phyloP scores from a whole-genome alignment of 2,113 vertebrate genomes.

The Cnemophilus loriae region DNA sequence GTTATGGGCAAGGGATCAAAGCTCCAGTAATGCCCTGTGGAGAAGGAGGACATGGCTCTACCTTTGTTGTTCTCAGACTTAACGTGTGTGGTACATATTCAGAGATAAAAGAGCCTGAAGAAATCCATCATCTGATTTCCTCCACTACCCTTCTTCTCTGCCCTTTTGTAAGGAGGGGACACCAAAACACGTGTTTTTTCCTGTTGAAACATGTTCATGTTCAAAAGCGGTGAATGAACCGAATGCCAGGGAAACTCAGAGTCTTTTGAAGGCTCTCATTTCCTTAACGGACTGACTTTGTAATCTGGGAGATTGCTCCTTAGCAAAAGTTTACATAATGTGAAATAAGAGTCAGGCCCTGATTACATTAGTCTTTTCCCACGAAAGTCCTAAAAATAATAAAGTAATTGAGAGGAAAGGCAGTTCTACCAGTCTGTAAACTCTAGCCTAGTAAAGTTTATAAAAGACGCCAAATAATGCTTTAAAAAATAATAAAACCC shows the following conservation, averaged over 20 bases:
- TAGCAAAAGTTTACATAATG: not conserved
- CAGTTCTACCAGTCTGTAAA: not conserved
- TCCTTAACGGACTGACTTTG: not conserved
- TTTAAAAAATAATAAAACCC: not conserved
- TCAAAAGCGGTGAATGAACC: accelerated
- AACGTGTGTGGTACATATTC: not conserved
- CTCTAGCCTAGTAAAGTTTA: not conserved
- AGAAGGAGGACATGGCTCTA: not conserved
- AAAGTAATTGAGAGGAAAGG: not conserved
- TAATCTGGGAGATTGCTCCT: not conserved
- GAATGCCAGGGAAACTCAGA: not conserved
- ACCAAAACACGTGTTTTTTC: not conserved
- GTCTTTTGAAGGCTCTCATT: not conserved
- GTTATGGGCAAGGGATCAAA: not conserved
- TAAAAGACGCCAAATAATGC: not conserved
- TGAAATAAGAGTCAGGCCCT: not conserved
- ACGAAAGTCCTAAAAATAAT: not conserved
- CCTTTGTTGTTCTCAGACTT: not conserved
- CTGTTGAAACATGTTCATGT: not conserved
- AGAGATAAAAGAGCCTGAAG: not conserved
- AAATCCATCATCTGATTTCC: not conserved
- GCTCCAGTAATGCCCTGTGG: not conserved
- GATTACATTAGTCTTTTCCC: not conserved
- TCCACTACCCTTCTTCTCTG: not conserved
- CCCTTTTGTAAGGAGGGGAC: not conserved